Percentiles rank a stretch among this genome's conserved stretches.
phyloP scores from a whole-genome alignment of 64 coral and sea anemone species.

The Actinia equina region DNA sequence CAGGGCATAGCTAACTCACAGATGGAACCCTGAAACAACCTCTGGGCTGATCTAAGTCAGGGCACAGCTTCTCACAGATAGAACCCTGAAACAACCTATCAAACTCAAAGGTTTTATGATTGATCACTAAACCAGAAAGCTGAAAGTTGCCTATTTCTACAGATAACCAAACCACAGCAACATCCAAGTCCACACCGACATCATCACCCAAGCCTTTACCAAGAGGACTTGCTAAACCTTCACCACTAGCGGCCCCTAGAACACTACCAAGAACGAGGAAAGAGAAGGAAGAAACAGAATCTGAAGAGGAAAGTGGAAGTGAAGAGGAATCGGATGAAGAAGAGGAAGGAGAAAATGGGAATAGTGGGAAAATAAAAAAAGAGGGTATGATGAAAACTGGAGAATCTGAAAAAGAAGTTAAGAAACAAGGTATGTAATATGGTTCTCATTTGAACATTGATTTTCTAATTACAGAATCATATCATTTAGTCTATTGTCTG shows the following conservation, averaged over 20 bases:
- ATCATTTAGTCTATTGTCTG: too few relatives aligned
- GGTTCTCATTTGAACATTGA: too few relatives aligned
- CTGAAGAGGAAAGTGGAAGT: slow-evolving; percentile 43
- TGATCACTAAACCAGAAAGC: too few relatives aligned
- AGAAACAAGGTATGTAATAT: slow-evolving; percentile 2
- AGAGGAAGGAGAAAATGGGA: slow-evolving; percentile 1
- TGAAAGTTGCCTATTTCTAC: background rate
- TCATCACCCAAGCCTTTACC: background rate
- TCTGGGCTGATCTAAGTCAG: too few relatives aligned
- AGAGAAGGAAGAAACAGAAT: slow-evolving; percentile 29
- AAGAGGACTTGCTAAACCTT: background rate
- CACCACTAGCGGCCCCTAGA: slow-evolving; percentile 5
- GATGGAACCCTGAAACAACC: too few relatives aligned
- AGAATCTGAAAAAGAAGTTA: slow-evolving; percentile 7
- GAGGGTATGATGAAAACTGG: background rate
- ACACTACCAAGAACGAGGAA: slow-evolving; percentile 22
- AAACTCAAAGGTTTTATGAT: too few relatives aligned
- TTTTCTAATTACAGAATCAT: too few relatives aligned
- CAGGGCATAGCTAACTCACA: too few relatives aligned
- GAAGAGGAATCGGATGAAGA: slow-evolving; percentile 34
- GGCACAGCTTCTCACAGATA: too few relatives aligned
- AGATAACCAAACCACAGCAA: background rate
- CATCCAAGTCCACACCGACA: background rate
- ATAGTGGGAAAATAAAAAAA: background rate
- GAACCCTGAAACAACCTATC: too few relatives aligned